These are phyloP conservation scores for Turdus rufiventris DNA, from an alignment of 2,113 vertebrate genomes.

Conservation along the genomic window DNA sequence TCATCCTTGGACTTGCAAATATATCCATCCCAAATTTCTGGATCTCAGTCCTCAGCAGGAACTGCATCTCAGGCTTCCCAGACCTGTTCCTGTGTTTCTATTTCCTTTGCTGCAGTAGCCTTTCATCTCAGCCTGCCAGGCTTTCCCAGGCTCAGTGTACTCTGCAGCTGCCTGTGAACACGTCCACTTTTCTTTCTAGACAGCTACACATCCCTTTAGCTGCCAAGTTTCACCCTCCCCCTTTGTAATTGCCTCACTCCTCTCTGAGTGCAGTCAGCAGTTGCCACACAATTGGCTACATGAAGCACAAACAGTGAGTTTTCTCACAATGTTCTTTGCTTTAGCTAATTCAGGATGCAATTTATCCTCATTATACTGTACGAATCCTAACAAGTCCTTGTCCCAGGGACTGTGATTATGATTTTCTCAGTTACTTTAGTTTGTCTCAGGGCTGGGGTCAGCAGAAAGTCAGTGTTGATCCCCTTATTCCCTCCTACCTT, in stretches of 20 bases:
- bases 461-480: not conserved
- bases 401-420: not conserved
- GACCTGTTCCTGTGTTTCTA: fast-evolving
- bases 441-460: not conserved
- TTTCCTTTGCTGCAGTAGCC: not conserved
- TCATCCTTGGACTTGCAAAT: not conserved
- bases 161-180: not conserved
- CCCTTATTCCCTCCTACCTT: not conserved
- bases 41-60: not conserved
- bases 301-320: fast-evolving
- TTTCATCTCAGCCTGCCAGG: not conserved
- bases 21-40: not conserved
- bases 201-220: not conserved
- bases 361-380: not conserved
- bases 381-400: not conserved
- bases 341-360: not conserved
- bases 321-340: not conserved
- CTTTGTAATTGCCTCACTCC: not conserved
- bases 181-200: not conserved
- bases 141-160: not conserved
- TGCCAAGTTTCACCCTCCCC: not conserved
- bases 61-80: not conserved
- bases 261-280: not conserved
- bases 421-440: not conserved
- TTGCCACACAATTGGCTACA: not conserved